These are phyloP conservation scores for Takifugu rubripes DNA, from an alignment of 2,797 vertebrate species.

Conservation along the genomic window DNA sequence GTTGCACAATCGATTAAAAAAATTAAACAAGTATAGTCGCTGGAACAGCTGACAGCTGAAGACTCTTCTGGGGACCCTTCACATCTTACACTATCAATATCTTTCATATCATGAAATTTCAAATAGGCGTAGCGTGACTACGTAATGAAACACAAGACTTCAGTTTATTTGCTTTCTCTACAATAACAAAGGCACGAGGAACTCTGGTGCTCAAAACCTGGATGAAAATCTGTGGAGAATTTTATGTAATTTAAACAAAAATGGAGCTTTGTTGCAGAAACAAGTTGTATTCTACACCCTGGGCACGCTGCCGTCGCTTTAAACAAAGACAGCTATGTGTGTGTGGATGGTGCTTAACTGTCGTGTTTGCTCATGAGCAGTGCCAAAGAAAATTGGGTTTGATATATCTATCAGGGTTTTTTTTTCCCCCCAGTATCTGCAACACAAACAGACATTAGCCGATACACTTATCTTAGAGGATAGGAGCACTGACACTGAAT, in stretches of 20 bases:
- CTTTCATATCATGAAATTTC: constrained; percentile 7
- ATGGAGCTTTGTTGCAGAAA: constrained; percentile 41
- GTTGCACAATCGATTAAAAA: no score
- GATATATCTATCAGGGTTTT: constrained; percentile 36
- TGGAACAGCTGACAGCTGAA: no score
- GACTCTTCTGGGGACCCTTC: not conserved
- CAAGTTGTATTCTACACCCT: constrained; percentile 35
- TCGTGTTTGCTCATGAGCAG: constrained; percentile 48
- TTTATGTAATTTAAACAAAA: constrained; percentile 28
- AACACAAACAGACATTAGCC: constrained; percentile 28
- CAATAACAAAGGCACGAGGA: constrained; percentile 6
- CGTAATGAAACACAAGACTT: not conserved
- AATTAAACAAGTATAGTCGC: no score
- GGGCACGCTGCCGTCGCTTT: constrained; percentile 29
- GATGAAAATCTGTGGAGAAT: constrained; percentile 40
- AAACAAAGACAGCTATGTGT: constrained; percentile 44
- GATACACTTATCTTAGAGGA: constrained; percentile 14
- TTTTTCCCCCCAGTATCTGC: constrained; percentile 8
- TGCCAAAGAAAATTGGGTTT: constrained; percentile 44
- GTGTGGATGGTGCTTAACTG: constrained; percentile 21
- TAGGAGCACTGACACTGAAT: constrained; percentile 7
- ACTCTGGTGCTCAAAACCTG: constrained; percentile 9
- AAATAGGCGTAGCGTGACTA: constrained; percentile 9
- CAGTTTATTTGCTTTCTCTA: constrained; percentile 2
- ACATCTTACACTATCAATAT: constrained; percentile 7